phyloP scores from a whole-genome alignment of 2,888 invertebrate species.

The Cephus sareptanus region DNA sequence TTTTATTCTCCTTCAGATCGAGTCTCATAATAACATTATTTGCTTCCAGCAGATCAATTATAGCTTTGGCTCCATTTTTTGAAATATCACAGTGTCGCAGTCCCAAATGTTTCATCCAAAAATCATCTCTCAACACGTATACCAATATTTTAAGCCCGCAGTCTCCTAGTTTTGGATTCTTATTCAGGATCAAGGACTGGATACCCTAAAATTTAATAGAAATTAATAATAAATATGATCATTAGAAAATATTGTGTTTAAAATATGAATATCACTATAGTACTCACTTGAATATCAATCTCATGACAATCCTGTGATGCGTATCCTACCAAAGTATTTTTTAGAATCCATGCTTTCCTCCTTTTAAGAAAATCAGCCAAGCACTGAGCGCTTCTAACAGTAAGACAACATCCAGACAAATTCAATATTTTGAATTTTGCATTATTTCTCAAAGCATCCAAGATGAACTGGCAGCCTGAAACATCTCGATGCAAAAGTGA shows the following conservation, averaged over 20 bases:
- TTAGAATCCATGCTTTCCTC: conserved; percentile 30
- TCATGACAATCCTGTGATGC: not conserved
- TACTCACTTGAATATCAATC: not conserved
- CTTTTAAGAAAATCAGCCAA: conserved; percentile 31
- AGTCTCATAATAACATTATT: conserved; percentile 34
- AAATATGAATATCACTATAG: not conserved
- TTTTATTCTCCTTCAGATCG: conserved; percentile 35
- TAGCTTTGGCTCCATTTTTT: conserved; percentile 27
- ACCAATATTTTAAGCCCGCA: conserved; percentile 28
- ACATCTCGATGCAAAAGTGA: not conserved
- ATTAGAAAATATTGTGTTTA: not conserved
- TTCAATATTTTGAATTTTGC: conserved; percentile 29
- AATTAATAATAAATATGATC: not conserved
- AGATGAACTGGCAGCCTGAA: conserved; percentile 39
- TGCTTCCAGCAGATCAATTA: conserved; percentile 33
- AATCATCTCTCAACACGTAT: conserved; percentile 32
- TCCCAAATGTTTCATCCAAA: conserved; percentile 37
- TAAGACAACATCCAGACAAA: conserved; percentile 38
- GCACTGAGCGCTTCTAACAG: conserved; percentile 23
- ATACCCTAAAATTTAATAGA: conserved; percentile 34
- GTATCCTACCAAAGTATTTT: conserved; percentile 26
- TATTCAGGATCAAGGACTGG: conserved; percentile 33
- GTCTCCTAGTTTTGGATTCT: conserved; percentile 39
- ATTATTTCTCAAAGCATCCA: conserved; percentile 30
- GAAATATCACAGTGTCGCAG: conserved; percentile 41